Percentiles rank a stretch among this genome's conserved stretches.
Evolutionary conservation across 2,888 invertebrate genomes (phyloP).

Genomic region (Rhingia rostrata): DNA sequence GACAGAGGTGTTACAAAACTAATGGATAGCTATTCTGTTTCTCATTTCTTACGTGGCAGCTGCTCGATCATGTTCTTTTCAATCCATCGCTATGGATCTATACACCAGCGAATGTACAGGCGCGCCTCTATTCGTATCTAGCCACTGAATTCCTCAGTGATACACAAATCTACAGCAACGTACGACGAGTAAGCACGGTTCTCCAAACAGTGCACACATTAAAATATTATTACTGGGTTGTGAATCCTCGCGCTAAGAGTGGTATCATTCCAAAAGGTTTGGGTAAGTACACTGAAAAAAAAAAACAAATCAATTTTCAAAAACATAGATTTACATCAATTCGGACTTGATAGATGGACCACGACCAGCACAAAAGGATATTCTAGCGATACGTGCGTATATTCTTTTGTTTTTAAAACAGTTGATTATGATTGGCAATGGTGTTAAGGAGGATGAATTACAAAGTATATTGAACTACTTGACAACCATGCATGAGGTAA

Average conservation of each 20-base stretch:
- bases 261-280: conserved; percentile 97
- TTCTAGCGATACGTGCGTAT: conserved; percentile 96
- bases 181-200: conserved; percentile 97
- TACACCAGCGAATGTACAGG: conserved; percentile 97
- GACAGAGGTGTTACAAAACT: conserved; percentile 85
- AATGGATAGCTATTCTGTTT: conserved; percentile 94
- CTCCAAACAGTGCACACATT: conserved; percentile 99
- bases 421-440: conserved; percentile 97
- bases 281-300: conserved; percentile 86
- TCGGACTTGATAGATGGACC: conserved; percentile 89
- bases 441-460: conserved; percentile 98
- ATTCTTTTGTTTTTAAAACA: conserved; percentile 97
- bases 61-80: conserved; percentile 99
- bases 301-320: not conserved
- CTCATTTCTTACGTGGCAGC: conserved; percentile 96
- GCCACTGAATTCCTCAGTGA: conserved; percentile 99
- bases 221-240: conserved; percentile 99
- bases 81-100: conserved; percentile 99
- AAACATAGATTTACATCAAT: not conserved
- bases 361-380: conserved; percentile 96
- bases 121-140: conserved; percentile 97
- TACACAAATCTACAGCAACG: conserved; percentile 98
- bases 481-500: conserved; percentile 97
- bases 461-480: conserved; percentile 99
- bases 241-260: conserved; percentile 96